Percentiles rank a stretch among this genome's conserved stretches.
Evolutionary conservation across 2,888 invertebrate species (phyloP).

Genomic region (Teleiodes luculella): DNA sequence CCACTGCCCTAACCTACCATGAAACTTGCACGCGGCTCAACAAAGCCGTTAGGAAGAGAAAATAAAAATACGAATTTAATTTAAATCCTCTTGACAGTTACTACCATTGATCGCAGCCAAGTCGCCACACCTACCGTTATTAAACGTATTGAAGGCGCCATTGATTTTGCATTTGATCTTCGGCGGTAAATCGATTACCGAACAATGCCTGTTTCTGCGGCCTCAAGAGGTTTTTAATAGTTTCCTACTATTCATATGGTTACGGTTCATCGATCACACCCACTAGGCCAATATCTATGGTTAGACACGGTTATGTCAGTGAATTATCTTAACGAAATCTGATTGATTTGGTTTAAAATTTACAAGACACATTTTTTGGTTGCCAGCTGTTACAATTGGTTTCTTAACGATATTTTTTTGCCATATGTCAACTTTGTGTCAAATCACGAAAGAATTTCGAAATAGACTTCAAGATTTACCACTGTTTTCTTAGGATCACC

Average conservation of each 20-base stretch:
- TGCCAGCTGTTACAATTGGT: slow-evolving; percentile 2
- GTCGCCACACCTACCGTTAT: slow-evolving; percentile 61
- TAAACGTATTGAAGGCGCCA: slow-evolving; percentile 45
- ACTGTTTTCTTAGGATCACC: slow-evolving; percentile 58
- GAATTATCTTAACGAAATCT: slow-evolving; percentile 33
- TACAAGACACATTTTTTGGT: neutral
- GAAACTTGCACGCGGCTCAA: slow-evolving; percentile 60
- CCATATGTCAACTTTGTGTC: neutral
- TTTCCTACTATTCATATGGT: slow-evolving; percentile 54
- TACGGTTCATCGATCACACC: slow-evolving; percentile 66
- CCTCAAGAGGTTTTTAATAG: slow-evolving; percentile 61
- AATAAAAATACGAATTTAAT: slow-evolving; percentile 63
- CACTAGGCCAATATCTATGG: slow-evolving; percentile 44
- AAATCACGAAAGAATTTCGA: slow-evolving; percentile 15
- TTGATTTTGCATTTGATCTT: slow-evolving; percentile 43
- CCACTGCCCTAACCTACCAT: slow-evolving; percentile 58
- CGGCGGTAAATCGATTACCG: slow-evolving; percentile 49
- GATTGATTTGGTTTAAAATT: slow-evolving; percentile 17
- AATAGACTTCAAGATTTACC: slow-evolving; percentile 17
- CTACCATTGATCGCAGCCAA: slow-evolving; percentile 40
- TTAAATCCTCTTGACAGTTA: slow-evolving; percentile 53
- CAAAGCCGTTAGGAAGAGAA: slow-evolving; percentile 66
- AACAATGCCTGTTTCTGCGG: slow-evolving; percentile 47
- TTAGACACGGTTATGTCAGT: slow-evolving; percentile 42
- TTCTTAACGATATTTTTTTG: neutral